A percentile compares a stretch with the other conserved stretches of the same genome.
Conservation (phyloP, 2,888 invertebrate genomes). For the Eremobia ochroleuca region DNA sequence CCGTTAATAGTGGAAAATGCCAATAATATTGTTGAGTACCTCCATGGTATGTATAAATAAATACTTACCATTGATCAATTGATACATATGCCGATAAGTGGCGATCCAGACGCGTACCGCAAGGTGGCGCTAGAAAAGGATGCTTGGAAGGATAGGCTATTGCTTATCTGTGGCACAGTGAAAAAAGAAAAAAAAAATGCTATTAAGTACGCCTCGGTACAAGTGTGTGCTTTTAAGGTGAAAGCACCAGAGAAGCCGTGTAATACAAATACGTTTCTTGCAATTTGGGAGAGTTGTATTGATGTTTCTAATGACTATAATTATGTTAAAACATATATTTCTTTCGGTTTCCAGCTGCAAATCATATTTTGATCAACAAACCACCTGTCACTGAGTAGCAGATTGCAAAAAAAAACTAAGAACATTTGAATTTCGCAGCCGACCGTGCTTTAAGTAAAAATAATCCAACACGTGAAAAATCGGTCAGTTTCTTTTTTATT, state of each 20-base stretch:
- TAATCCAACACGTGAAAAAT: neutral
- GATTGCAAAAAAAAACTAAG: neutral
- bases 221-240: neutral
- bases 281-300: neutral
- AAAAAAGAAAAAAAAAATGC: too few species aligned
- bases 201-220: neutral
- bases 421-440: neutral
- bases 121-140: too few species aligned
- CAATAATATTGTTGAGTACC: conserved; percentile 75
- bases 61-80: neutral
- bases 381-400: neutral
- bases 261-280: too few species aligned
- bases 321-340: neutral
- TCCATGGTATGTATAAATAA: conserved; percentile 73
- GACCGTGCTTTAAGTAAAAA: neutral
- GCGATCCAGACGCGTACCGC: too few species aligned
- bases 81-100: neutral
- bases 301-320: neutral
- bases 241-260: too few species aligned
- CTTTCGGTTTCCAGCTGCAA: neutral
- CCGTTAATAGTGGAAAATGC: conserved; percentile 84
- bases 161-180: too few species aligned
- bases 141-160: too few species aligned
- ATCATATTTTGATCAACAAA: neutral
- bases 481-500: neutral